Conservation (phyloP, 2,888 invertebrate genomes). For the Yponomeuta cagnagella region DNA sequence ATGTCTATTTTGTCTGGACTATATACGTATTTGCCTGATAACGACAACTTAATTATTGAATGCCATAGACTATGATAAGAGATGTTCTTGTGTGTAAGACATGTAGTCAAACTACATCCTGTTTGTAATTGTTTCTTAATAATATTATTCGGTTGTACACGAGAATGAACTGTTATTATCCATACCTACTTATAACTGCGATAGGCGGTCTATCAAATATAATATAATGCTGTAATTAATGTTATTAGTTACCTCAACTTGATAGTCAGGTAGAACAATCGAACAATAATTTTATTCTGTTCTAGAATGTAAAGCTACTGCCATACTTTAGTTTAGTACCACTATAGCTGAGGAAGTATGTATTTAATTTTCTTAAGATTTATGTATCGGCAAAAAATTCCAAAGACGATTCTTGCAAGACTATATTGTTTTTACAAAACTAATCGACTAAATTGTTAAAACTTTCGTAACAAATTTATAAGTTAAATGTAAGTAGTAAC, state of each 20-base stretch:
- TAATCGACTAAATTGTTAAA: constrained; percentile 13
- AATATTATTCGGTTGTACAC: constrained; percentile 9
- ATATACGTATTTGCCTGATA: not conserved
- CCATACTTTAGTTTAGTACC: not conserved
- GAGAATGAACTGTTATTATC: not conserved
- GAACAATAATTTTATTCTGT: constrained; percentile 1
- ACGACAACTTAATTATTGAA: constrained; percentile 22
- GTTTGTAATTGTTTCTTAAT: constrained; percentile 26
- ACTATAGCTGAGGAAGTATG: not conserved
- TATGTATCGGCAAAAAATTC: constrained; percentile 8
- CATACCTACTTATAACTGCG: not conserved
- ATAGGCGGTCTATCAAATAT: not conserved
- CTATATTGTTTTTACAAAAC: constrained; percentile 1
- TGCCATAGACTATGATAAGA: constrained; percentile 38
- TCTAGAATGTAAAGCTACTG: not conserved
- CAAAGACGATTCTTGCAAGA: constrained; percentile 4
- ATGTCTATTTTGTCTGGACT: no score
- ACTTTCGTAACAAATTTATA: constrained; percentile 16
- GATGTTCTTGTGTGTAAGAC: constrained; percentile 21
- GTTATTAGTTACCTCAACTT: constrained; percentile 5
- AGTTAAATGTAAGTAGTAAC: constrained; percentile 17
- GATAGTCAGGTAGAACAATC: constrained; percentile 1
- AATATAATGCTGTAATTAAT: not conserved
- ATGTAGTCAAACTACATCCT: constrained; percentile 50
- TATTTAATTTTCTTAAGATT: not conserved